Percentiles rank a stretch among this genome's conserved stretches.
Conservation (phyloP, 2,113 vertebrate genomes). For the Condylura cristata region DNA sequence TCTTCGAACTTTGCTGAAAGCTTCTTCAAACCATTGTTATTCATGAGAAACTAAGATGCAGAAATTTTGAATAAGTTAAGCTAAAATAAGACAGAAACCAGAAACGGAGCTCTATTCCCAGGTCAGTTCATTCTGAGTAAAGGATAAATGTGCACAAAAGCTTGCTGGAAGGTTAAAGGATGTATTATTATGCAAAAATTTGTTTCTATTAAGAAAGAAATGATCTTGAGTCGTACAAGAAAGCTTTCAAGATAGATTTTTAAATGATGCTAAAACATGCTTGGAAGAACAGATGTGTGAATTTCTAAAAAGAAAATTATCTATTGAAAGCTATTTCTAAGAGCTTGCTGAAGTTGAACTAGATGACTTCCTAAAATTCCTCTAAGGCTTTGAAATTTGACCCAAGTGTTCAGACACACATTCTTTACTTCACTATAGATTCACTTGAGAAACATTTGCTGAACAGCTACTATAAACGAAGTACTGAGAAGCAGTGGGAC, state of each 20-base stretch:
- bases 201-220: slow-evolving; percentile 34
- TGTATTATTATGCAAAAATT: neutral
- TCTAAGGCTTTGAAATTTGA: slow-evolving; percentile 58
- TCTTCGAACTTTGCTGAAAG: neutral
- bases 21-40: neutral
- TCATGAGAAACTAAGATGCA: slow-evolving; percentile 46
- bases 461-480: neutral
- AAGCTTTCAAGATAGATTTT: slow-evolving; percentile 38
- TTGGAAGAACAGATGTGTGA: slow-evolving; percentile 55
- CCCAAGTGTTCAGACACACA: neutral
- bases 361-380: slow-evolving; percentile 50
- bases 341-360: slow-evolving; percentile 19
- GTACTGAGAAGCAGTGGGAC: neutral
- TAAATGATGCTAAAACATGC: slow-evolving; percentile 48
- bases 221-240: slow-evolving; percentile 20
- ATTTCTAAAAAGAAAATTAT: slow-evolving; percentile 69
- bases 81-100: neutral
- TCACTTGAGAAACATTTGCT: neutral
- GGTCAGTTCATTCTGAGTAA: neutral
- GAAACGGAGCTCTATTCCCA: neutral
- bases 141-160: neutral
- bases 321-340: slow-evolving; percentile 48
- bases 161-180: neutral
- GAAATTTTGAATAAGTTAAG: slow-evolving; percentile 12
- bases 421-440: slow-evolving; percentile 28